Base-by-base conservation (phyloP, 2,797 vertebrate species). In the Valencia hispanica region DNA sequence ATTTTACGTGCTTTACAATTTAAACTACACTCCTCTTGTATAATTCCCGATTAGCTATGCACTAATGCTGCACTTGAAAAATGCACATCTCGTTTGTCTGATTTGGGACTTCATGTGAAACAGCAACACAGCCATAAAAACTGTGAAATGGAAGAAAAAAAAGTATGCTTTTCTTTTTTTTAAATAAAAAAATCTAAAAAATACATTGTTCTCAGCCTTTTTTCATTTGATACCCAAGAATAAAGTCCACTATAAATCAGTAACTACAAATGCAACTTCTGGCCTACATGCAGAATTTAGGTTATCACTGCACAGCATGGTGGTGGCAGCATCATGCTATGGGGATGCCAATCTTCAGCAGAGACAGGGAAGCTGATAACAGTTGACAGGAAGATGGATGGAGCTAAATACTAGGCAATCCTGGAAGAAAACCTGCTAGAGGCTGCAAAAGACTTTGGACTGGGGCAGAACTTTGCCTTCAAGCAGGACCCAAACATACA, bases 1-100 rank as follows among this genome's bases (percentile, higher is more conserved):
- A 77, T 73, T 81, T 74, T 63, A 15, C 57, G 63, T 0, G 57
- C 72, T 57, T 76, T 75, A 79, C 36, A 89, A 84, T 89, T 91
- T 89, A 89, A 74, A 79, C 83, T 86, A 72, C 4, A 0, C 12
- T 66, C 74, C 39, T 76, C 68, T 82, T 71, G 69, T 78, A 51
- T 48, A 82, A 89, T 73, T 25, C 14, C 11, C 17, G 12, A 43
- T 43, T 27, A 68, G 14, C 78, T 73, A 80, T 80, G 83, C 39
- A 81, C 78, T 85, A 80, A 84, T 79, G 81, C 79, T 14, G 5
- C 63, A 69, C 30, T 30, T 0, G 15, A 73, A 80, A 84, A 82
- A 76, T 65, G 34, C 70, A 65, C 30, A 69, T 77, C 76, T 59
- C 57, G 1, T 27, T 55, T 57, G n/a, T 30, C 27, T 30, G 12